phyloP scores from a whole-genome alignment of 2,113 vertebrate genomes.

The Xiphophorus maculatus region DNA sequence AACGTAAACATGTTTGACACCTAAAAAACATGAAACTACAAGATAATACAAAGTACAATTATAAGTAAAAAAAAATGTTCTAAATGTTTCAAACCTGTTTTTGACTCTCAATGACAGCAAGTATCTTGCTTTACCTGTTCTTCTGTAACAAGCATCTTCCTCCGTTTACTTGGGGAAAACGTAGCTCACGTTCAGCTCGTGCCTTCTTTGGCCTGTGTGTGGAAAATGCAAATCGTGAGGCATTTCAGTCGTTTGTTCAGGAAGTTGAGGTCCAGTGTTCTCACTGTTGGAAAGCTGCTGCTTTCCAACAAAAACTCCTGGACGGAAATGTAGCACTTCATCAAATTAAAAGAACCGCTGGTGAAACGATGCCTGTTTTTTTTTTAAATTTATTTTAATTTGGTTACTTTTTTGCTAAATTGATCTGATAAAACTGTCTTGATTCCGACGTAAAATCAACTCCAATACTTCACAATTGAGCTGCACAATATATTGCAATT shows the following conservation, averaged over 20 bases:
- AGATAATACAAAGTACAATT: no score
- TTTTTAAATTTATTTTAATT: no score
- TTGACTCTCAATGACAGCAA: constrained; percentile 22
- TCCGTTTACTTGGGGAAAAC: background rate
- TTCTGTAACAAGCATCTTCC: background rate
- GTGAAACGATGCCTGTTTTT: no score
- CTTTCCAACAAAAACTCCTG: background rate
- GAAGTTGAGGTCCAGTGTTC: background rate
- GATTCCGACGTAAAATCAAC: no score
- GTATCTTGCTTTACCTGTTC: constrained; percentile 45
- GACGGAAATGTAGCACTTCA: background rate
- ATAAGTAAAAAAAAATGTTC: no score
- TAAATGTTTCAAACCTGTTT: no score
- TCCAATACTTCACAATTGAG: no score
- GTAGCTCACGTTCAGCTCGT: rapidly evolving
- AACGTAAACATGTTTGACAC: background rate
- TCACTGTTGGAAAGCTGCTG: rapidly evolving
- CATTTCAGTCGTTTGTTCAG: constrained; percentile 17
- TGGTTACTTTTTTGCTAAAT: no score
- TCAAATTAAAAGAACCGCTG: no score
- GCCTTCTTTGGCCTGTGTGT: constrained; percentile 23
- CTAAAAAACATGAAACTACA: background rate
- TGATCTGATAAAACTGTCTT: no score
- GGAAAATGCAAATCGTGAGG: constrained; percentile 13
- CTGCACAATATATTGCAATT: no score